Evolutionary conservation across 2,888 invertebrate species (phyloP), one percentile per base, ranked within the genome.

Genomic region (Cantharis rustica): DNA sequence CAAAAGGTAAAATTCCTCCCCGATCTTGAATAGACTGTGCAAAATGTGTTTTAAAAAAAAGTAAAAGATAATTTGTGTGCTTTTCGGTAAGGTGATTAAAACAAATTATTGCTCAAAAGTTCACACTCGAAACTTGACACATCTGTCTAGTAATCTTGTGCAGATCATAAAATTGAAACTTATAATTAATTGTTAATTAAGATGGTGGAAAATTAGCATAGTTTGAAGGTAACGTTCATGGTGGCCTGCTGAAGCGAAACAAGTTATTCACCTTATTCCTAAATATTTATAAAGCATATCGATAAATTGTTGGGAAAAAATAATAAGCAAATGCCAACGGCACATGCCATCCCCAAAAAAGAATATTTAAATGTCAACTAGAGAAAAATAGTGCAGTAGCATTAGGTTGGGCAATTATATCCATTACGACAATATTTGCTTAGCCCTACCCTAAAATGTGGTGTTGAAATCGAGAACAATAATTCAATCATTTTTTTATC

Each of bases 361-460:
- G 31, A 63, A 69, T 47, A 75, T 62, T 77, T 74, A 76, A 78
- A 79, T 79, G 73, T 75, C 79, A 73, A n/a, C 15, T 47, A 5
- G 47, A n/a, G 75, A 63, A 68, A 27, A 75, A 75, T 72, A 75
- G 75, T 75, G 27, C 27, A 27, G 78, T 66, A 70, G 68, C 68
- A 68, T 69, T 77, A 72, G 75, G 77, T 69, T 72, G 68, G 77
- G 75, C 77, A 77, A 77, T 77, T 77, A 74, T 75, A 76, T 79
- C 80, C 80, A 81, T 81, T 80, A 81, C 79, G 64, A 61, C 70
- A 77, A 79, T 79, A 81, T 80, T 79, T 77, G 79, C 75, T 68
- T 69, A 71, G 80, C 80, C 81, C 76, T 75, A 79, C 81, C 80
- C 76, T 78, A 75, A 71, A 73, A 63, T 62, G 76, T 62, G 74